Conservation (phyloP, 53 echinoderm and acorn worm species). For the Paelopatides confundens region DNA sequence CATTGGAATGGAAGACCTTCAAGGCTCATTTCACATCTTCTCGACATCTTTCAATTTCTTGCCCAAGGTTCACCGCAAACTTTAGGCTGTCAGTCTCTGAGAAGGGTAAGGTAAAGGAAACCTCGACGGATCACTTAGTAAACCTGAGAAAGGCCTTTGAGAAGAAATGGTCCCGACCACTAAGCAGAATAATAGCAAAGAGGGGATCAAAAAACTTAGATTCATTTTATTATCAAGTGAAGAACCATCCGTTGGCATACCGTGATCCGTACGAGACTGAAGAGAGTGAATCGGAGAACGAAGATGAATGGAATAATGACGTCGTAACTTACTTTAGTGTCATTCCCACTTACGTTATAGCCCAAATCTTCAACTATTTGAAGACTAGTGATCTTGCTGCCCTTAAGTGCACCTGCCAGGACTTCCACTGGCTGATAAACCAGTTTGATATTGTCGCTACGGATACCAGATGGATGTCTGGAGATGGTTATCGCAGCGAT, state of each 20-base stretch:
- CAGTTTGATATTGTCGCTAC: conserved; percentile 73
- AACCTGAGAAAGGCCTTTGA: background rate
- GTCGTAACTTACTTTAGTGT: conserved; percentile 67
- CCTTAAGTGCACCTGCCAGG: conserved; percentile 86
- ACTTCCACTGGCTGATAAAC: conserved; percentile 93
- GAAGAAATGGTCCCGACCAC: conserved; percentile 26
- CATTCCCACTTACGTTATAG: conserved; percentile 80
- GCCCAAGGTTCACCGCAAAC: conserved; percentile 6
- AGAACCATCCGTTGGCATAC: conserved; percentile 60
- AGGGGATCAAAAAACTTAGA: background rate
- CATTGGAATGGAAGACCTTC: background rate
- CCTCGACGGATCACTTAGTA: background rate
- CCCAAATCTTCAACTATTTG: conserved; percentile 80
- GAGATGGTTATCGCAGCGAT: conserved; percentile 71
- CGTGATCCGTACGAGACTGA: conserved; percentile 64
- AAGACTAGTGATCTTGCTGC: conserved; percentile 80
- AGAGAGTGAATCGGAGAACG: conserved; percentile 67
- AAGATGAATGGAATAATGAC: conserved; percentile 66
- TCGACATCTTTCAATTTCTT: background rate
- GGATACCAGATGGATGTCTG: conserved; percentile 82
- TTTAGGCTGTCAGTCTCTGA: background rate
- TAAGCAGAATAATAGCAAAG: background rate
- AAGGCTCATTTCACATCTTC: background rate
- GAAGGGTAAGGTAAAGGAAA: background rate
- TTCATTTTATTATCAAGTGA: conserved; percentile 2